These are phyloP conservation scores for Mesocentrotus franciscanus DNA, from an alignment of 53 echinoderm and acorn worm genomes.

Conservation along the genomic window DNA sequence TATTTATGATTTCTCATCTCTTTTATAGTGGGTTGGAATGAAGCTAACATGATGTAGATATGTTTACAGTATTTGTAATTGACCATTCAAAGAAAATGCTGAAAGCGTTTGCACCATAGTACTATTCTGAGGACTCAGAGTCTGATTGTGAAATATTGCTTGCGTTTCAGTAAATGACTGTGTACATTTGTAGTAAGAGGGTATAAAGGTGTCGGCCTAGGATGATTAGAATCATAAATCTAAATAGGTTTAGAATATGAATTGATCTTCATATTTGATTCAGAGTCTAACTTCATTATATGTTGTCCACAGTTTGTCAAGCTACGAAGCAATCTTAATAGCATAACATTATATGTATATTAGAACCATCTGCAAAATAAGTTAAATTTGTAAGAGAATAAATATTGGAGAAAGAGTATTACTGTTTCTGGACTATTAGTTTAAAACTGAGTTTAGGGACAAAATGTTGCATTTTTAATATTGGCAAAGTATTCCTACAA, in stretches of 20 bases:
- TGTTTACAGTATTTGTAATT: background rate
- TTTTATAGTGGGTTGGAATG: background rate
- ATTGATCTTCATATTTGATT: background rate
- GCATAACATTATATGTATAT: constrained; percentile 24
- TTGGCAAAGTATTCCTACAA: constrained; percentile 48
- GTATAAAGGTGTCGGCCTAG: background rate
- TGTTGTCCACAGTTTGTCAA: background rate
- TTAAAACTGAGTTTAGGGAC: background rate
- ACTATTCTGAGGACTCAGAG: background rate
- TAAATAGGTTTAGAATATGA: background rate
- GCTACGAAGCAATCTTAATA: background rate
- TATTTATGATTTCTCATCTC: background rate
- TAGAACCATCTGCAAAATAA: constrained; percentile 8
- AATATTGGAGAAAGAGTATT: background rate
- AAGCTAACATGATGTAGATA: background rate
- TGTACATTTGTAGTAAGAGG: background rate
- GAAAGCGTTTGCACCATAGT: background rate
- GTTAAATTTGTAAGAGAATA: background rate
- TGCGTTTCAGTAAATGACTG: background rate
- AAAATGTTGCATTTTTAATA: background rate
- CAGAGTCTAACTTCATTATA: background rate
- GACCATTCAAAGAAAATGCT: background rate
- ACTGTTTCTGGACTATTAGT: background rate
- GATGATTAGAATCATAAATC: background rate
- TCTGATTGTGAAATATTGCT: background rate